Percentiles rank a stretch among this genome's conserved stretches.
Evolutionary conservation across 2,888 invertebrate genomes (phyloP).

Genomic region (Willowsia nigromaculata): DNA sequence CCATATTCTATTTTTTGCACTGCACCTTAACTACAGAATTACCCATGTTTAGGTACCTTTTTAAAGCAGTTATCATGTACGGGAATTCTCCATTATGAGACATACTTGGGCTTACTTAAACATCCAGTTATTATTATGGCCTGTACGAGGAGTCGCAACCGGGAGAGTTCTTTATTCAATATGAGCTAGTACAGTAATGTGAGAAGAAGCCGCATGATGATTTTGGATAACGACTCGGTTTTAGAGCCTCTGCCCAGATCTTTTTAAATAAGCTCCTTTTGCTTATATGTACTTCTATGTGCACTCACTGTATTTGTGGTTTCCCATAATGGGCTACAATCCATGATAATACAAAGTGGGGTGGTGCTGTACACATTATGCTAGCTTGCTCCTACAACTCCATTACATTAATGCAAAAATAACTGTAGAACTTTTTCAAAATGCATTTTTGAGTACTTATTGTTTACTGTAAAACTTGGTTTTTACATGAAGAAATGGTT

Average conservation of each 20-base stretch:
- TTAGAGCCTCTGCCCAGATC: background rate
- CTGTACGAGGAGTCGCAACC: background rate
- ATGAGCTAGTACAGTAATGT: background rate
- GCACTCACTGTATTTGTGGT: background rate
- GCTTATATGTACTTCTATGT: background rate
- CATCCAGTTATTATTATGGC: conserved; percentile 1
- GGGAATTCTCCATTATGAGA: background rate
- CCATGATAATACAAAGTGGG: background rate
- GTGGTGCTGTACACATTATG: no score
- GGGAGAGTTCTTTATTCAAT: conserved; percentile 17
- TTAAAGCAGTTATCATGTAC: conserved; percentile 5
- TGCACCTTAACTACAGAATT: background rate
- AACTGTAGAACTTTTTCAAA: no score
- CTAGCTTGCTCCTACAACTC: no score
- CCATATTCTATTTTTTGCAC: background rate
- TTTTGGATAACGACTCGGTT: conserved; percentile 20
- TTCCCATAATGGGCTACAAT: background rate
- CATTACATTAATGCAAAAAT: no score
- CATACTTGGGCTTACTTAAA: conserved; percentile 1
- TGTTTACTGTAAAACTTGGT: no score
- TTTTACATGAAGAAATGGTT: no score
- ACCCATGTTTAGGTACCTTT: background rate
- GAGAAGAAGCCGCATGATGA: conserved; percentile 22
- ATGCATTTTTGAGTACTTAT: no score
- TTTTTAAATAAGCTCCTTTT: background rate